phyloP scores from a whole-genome alignment of 2,888 invertebrate species.

The Amblyteles armatorius region DNA sequence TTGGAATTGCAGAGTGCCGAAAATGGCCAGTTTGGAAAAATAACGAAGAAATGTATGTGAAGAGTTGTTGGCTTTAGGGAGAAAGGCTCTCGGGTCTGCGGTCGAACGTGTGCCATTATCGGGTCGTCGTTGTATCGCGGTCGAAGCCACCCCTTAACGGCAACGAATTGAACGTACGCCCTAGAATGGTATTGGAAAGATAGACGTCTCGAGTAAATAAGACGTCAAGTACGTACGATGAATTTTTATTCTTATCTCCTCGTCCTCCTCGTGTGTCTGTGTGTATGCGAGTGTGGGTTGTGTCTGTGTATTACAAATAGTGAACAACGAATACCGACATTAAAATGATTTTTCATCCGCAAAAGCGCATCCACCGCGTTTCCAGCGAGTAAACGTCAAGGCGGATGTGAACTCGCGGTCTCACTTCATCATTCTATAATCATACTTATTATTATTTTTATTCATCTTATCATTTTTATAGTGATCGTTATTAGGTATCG shows the following conservation, averaged over 20 bases:
- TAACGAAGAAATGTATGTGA: not conserved
- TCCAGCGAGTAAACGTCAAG: not conserved
- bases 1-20: not conserved
- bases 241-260: constrained; percentile 79
- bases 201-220: constrained; percentile 43
- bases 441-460: constrained; percentile 59
- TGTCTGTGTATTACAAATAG: constrained; percentile 81
- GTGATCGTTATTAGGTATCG: constrained; percentile 63
- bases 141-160: not conserved
- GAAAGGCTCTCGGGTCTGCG: not conserved
- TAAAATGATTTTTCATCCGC: constrained; percentile 72
- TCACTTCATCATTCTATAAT: constrained; percentile 56
- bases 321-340: constrained; percentile 83
- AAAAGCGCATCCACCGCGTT: constrained; percentile 41
- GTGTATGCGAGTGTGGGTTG: constrained; percentile 50
- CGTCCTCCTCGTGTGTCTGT: constrained; percentile 51
- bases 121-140: not conserved
- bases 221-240: constrained; percentile 77
- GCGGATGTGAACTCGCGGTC: constrained; percentile 38
- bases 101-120: not conserved
- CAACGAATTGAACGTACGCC: not conserved
- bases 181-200: not conserved
- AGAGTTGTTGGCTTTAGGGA: not conserved
- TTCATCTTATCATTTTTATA: constrained; percentile 55
- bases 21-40: constrained; percentile 7